Percentiles rank a stretch among this genome's conserved stretches.
These are phyloP conservation scores for Laothoe populi DNA, from an alignment of 2,888 invertebrate species.

Conservation along the genomic window DNA sequence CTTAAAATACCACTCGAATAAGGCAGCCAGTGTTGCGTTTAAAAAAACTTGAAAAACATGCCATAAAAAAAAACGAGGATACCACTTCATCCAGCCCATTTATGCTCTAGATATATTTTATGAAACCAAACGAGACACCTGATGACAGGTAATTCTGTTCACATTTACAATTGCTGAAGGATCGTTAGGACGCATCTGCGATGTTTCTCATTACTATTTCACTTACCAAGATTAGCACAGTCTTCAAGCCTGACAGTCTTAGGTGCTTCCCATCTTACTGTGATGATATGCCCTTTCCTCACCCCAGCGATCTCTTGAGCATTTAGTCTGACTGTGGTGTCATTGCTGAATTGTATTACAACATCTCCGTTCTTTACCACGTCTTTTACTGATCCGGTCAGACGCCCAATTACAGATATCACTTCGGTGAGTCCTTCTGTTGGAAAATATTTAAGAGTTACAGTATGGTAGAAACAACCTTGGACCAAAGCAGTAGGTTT, in stretches of 20 bases:
- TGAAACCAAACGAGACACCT: no score
- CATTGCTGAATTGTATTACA: constrained; percentile 64
- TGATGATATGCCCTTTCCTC: constrained; percentile 57
- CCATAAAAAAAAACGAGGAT: no score
- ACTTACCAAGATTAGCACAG: constrained; percentile 69
- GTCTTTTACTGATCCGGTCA: constrained; percentile 60
- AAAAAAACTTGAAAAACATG: no score
- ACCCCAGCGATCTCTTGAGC: constrained; percentile 53
- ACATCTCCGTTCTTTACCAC: constrained; percentile 62
- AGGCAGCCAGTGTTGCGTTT: no score
- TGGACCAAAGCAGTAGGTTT: no score
- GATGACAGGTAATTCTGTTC: no score
- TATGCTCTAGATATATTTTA: no score
- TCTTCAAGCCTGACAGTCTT: constrained; percentile 60
- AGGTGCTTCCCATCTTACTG: constrained; percentile 66
- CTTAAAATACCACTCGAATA: no score
- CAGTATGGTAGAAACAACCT: no score
- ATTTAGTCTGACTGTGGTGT: constrained; percentile 63
- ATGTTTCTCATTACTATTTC: not conserved
- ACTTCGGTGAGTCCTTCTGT: constrained; percentile 60
- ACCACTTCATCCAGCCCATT: no score
- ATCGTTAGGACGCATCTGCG: no score
- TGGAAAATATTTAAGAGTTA: not conserved
- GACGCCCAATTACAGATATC: constrained; percentile 66
- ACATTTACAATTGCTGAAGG: no score